Evolutionary conservation across 2,888 invertebrate species (phyloP), one percentile per base, ranked within the genome.

Genomic region (Tupiocoris notatus): DNA sequence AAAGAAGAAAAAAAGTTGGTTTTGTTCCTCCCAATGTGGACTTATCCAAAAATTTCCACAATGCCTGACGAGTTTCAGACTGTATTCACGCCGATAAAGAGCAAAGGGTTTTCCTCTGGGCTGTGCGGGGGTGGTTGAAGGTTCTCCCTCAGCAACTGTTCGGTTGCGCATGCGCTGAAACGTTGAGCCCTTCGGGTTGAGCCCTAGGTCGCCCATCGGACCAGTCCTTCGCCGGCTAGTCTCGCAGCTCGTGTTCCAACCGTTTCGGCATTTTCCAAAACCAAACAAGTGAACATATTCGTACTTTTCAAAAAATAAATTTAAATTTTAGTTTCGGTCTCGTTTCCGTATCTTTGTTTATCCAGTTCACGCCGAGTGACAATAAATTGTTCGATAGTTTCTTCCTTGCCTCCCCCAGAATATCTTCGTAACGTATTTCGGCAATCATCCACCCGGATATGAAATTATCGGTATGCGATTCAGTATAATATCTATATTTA

Each of bases 171-270:
- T 61, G 73, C 73, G 62, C 62, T 20, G 16, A 54, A 54, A 17
- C 39, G 62, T 12, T 39, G 39, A 39, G 12, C 12, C 12, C 6
- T 39, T 39, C 39, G 39, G 39, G 39, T 39, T 39, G 39, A 39
- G 39, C 39, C 39, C 39, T 39, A 39, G 39, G 61, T 61, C 62
- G 73, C 73, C 73, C 73, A 61, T 21, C 56, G 59, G 58, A n/a
- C 39, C 73, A 73, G 73, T 73, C 73, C 73, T 61, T 63, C 20
- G 73, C 73, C 73, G 73, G 73, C 73, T 61, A 54, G 39, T 61
- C 61, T 73, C 62, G 73, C 62, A 20, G 62, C 25, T 73, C 23
- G 67, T 23, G 57, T 58, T 18, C 59, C 25, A 24, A 70, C 39
- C 39, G 12, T 39, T 39, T 12, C 6, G 3, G 39, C 39, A 12